A percentile compares a stretch with the other conserved stretches of the same genome.
phyloP scores from a whole-genome alignment of 2,888 invertebrate species.

The Kryphioiulus occultus region DNA sequence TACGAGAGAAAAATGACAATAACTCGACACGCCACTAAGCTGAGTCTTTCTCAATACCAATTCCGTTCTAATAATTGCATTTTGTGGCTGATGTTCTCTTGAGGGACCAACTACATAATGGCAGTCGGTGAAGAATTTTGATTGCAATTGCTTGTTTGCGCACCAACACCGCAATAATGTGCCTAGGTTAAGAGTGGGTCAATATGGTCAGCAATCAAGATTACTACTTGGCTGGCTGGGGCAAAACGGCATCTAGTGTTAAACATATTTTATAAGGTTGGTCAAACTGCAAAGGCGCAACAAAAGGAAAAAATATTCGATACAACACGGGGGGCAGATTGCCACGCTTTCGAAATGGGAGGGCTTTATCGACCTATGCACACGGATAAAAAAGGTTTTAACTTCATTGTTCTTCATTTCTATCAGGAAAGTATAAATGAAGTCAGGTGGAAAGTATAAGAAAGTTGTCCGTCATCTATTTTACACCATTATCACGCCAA shows the following conservation, averaged over 20 bases:
- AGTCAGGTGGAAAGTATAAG: slow-evolving; percentile 25
- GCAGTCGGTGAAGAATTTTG: not conserved
- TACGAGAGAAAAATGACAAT: slow-evolving; percentile 8
- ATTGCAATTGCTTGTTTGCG: slow-evolving; percentile 31
- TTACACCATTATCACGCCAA: slow-evolving; percentile 6
- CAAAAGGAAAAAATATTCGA: not conserved
- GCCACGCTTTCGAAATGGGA: not conserved
- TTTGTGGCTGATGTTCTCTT: not conserved
- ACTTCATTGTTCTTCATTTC: slow-evolving; percentile 35
- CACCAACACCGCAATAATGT: not conserved
- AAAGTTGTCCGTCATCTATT: slow-evolving; percentile 25
- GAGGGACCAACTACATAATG: not conserved
- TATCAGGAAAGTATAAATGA: slow-evolving; percentile 31
- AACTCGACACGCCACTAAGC: not conserved
- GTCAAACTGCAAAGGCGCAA: not conserved
- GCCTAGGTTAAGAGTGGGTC: slow-evolving; percentile 6
- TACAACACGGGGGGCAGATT: not conserved
- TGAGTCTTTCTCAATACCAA: not conserved
- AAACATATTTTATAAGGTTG: slow-evolving; percentile 35
- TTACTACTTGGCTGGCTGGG: not conserved
- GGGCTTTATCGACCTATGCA: slow-evolving; percentile 12
- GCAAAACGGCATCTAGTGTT: not conserved
- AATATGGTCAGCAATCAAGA: slow-evolving; percentile 30
- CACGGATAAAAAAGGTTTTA: slow-evolving; percentile 26
- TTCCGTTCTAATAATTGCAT: slow-evolving; percentile 10